Percentiles rank a stretch among this genome's conserved stretches.
phyloP scores from a whole-genome alignment of 2,797 vertebrate genomes.

The Ambastaia sidthimunki region DNA sequence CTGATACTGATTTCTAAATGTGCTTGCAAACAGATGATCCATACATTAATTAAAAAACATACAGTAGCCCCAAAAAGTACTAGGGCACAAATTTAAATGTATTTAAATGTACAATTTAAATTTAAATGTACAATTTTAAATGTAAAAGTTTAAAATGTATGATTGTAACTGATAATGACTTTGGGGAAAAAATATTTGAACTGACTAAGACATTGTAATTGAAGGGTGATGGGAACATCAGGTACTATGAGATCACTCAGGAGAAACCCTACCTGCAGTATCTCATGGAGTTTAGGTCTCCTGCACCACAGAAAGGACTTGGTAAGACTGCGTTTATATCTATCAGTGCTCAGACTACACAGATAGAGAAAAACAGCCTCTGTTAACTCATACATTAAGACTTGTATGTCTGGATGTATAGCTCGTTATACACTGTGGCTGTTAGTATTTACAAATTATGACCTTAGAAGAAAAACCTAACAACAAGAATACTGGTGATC shows the following conservation, averaged over 20 bases:
- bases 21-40: background rate
- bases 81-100: background rate
- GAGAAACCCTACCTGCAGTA: constrained; percentile 97
- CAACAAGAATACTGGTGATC: background rate
- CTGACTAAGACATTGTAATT: constrained; percentile 35
- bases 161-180: background rate
- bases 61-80: background rate
- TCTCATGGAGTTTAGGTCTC: constrained; percentile 96
- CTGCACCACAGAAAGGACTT: constrained; percentile 93
- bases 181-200: background rate
- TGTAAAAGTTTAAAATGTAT: background rate
- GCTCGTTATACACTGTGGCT: too few relatives aligned
- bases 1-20: background rate
- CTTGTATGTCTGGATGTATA: too few relatives aligned
- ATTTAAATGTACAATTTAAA: too few relatives aligned
- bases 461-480: too few relatives aligned
- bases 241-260: constrained; percentile 92
- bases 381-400: too few relatives aligned
- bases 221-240: constrained; percentile 97
- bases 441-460: too few relatives aligned
- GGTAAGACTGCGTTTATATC: constrained; percentile 77
- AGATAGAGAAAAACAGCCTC: background rate
- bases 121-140: too few relatives aligned
- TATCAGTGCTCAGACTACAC: background rate
- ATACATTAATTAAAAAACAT: background rate